phyloP scores from a whole-genome alignment of 1,140 invertebrate species.

The Procambarus clarkii region DNA sequence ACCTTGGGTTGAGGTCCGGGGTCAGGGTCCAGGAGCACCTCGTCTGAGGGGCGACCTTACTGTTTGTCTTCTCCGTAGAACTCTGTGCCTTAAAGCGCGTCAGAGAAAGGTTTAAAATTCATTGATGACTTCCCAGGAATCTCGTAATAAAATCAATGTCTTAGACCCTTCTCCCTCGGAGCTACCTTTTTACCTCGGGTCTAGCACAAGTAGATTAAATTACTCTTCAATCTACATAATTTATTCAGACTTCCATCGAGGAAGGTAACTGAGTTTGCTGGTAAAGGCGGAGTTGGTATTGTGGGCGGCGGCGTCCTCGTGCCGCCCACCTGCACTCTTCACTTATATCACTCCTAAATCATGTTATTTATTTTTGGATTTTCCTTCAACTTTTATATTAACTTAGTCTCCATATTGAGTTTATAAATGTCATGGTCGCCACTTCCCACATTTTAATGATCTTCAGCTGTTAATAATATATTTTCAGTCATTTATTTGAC shows the following conservation, averaged over 20 bases:
- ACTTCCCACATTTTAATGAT: too few species aligned
- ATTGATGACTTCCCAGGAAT: too few species aligned
- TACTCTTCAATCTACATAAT: slow-evolving; percentile 63
- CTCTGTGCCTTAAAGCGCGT: slow-evolving; percentile 1
- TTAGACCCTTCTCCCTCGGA: slow-evolving; percentile 45
- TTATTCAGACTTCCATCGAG: slow-evolving; percentile 59
- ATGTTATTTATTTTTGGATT: background rate
- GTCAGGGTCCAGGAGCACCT: too few species aligned
- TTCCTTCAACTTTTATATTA: background rate
- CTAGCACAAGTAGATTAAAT: slow-evolving; percentile 54
- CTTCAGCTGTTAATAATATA: too few species aligned
- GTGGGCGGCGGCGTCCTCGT: slow-evolving; percentile 15
- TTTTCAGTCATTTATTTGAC: too few species aligned
- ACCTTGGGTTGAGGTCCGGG: background rate
- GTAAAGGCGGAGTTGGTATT: slow-evolving; percentile 48
- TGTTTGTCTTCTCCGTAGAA: too few species aligned
- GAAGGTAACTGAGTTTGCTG: slow-evolving; percentile 52
- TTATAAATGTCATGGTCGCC: too few species aligned
- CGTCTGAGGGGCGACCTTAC: too few species aligned
- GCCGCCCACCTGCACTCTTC: background rate
- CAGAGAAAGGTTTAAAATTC: background rate
- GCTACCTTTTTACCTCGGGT: slow-evolving; percentile 38
- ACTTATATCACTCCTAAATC: slow-evolving; percentile 16
- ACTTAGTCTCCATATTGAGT: background rate
- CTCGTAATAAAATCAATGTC: slow-evolving; percentile 52